A percentile compares a stretch with the other conserved stretches of the same genome.
Conservation (phyloP, 2,797 vertebrate genomes). For the Eulemur coronatus region DNA sequence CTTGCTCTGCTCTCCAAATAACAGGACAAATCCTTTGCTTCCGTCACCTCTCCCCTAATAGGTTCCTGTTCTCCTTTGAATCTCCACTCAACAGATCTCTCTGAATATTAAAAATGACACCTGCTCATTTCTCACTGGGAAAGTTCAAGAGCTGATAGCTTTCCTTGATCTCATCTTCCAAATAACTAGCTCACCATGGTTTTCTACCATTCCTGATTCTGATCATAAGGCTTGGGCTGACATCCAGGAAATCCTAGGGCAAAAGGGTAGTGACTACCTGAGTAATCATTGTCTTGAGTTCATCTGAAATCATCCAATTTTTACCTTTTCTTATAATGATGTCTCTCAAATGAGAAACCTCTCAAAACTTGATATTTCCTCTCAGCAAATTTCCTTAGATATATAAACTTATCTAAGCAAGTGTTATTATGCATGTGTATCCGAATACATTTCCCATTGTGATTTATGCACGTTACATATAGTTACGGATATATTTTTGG, state of each 20-base stretch:
- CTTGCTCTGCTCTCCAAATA: neutral
- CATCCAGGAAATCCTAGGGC: neutral
- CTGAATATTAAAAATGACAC: neutral
- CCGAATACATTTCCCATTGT: conserved; percentile 9
- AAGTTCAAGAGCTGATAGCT: neutral
- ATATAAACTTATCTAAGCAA: neutral
- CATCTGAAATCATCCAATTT: neutral
- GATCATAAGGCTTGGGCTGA: neutral
- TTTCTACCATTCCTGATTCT: neutral
- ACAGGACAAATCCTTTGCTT: neutral
- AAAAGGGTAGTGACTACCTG: neutral
- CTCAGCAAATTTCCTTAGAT: conserved; percentile 3
- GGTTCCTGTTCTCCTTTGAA: neutral
- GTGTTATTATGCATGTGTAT: neutral
- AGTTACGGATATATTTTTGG: conserved; percentile 11
- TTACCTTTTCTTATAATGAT: neutral
- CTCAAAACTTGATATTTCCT: neutral
- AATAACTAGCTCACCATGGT: neutral
- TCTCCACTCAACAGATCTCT: neutral
- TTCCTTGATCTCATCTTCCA: neutral
- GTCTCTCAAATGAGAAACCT: neutral
- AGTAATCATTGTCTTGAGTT: neutral
- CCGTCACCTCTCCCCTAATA: neutral
- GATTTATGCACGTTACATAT: neutral
- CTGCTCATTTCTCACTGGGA: neutral